phyloP scores from a whole-genome alignment of 2,797 vertebrate species.

The Artibeus lituratus region DNA sequence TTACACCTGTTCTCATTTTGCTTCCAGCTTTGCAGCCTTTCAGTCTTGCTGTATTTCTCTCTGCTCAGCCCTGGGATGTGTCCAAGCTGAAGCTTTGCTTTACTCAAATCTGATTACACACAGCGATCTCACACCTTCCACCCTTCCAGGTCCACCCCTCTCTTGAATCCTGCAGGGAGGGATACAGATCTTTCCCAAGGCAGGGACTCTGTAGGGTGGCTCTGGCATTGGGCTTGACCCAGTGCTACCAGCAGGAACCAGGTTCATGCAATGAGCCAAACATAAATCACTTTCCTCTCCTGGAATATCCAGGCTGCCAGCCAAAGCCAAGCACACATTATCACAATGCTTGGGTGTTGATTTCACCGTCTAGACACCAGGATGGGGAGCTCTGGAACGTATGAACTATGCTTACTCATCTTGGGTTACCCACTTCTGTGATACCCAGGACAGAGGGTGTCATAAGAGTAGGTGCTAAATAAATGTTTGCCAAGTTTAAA shows the following conservation, averaged over 20 bases:
- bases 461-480: not conserved
- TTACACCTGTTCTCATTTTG: not conserved
- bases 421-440: not conserved
- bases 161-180: not conserved
- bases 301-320: not conserved
- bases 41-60: not conserved
- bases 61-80: not conserved
- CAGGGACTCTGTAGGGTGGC: not conserved
- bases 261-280: not conserved
- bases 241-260: not conserved
- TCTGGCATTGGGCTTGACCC: not conserved
- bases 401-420: not conserved
- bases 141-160: not conserved
- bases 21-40: not conserved
- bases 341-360: not conserved
- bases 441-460: not conserved
- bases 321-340: not conserved
- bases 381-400: not conserved
- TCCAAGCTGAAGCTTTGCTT: not conserved
- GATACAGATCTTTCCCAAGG: not conserved
- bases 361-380: not conserved
- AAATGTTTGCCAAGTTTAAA: not conserved
- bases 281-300: not conserved
- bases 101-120: not conserved
- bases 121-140: not conserved